Conservation (phyloP, 64 coral and sea anemone genomes). For the Montipora foliosa region DNA sequence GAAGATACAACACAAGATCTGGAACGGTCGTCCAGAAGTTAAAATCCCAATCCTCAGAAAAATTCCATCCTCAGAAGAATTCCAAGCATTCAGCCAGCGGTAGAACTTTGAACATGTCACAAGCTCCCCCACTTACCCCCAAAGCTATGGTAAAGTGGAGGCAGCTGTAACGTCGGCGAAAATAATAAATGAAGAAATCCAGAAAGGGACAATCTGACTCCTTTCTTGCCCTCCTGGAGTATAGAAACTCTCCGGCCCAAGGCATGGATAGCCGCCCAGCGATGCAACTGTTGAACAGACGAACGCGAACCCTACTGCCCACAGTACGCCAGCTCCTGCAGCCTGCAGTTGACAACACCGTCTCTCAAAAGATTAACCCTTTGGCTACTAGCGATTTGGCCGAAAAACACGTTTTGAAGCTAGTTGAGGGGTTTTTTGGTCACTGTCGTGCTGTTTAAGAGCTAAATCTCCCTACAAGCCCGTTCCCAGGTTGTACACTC, state of each 20-base stretch:
- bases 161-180: constrained; percentile 22
- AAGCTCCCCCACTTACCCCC: not conserved
- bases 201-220: not conserved
- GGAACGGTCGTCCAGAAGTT: not conserved
- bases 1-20: not conserved
- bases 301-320: not conserved
- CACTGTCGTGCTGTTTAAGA: too few species aligned
- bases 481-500: too few species aligned
- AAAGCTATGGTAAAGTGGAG: constrained; percentile 10
- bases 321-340: not conserved
- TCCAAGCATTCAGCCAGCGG: not conserved
- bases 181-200: not conserved
- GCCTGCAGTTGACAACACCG: not conserved
- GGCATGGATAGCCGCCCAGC: not conserved
- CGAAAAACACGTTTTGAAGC: too few species aligned
- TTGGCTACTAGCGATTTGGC: too few species aligned
- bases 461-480: too few species aligned
- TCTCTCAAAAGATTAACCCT: not conserved
- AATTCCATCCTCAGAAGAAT: not conserved
- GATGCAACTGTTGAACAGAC: not conserved
- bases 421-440: too few species aligned
- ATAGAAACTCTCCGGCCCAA: constrained; percentile 6
- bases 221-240: constrained; percentile 10
- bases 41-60: not conserved
- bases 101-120: constrained; percentile 2